Evolutionary conservation across 2,888 invertebrate species (phyloP), one percentile per base, ranked within the genome.

Genomic region (Habroteleia sp.): DNA sequence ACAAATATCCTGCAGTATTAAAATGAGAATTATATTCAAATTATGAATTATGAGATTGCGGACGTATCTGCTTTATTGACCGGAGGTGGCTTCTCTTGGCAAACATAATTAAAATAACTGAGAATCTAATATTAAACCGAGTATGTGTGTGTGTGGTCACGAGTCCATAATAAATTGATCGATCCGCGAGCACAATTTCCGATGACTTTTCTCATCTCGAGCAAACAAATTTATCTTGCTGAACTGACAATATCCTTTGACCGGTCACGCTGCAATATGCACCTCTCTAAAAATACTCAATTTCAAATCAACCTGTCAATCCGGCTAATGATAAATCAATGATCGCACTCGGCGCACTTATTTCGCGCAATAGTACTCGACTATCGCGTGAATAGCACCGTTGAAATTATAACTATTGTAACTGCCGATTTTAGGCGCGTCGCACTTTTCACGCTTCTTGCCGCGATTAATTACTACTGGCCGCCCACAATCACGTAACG

Each of bases 261-360:
- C 46, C 56, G 41, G 63, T 42, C 42, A 17, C 25, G 27, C 20
- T 52, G 50, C 63, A 52, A 42, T 63, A 42, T 52, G 33, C 52
- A 52, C 6, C 5, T 4, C 20, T 52, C 33, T 50, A 46, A 56
- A 66, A 56, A 56, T 56, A 56, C 41, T 23, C 4, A 23, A 46
- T 44, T 46, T 33, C 54, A 14, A 58, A 68, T 65, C 16, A 65
- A 41, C 37, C 33, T 27, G 33, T 41, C 58, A 58, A 58, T 48
- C 17, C 4, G n/a, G 3, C 31, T 58, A 58, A 56, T 68, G 58
- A 58, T 58, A 68, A 68, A 58, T 58, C 58, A 50, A 68, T 68
- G 17, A 27, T 20, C 29, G 11, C 7, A 8, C 27, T 8, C 7
- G 29, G 16, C 29, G 2, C 11, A 58, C 23, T 42, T 58, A 33